Base-by-base conservation (phyloP, 2,888 invertebrate genomes). In the Tyria jacobaeae region DNA sequence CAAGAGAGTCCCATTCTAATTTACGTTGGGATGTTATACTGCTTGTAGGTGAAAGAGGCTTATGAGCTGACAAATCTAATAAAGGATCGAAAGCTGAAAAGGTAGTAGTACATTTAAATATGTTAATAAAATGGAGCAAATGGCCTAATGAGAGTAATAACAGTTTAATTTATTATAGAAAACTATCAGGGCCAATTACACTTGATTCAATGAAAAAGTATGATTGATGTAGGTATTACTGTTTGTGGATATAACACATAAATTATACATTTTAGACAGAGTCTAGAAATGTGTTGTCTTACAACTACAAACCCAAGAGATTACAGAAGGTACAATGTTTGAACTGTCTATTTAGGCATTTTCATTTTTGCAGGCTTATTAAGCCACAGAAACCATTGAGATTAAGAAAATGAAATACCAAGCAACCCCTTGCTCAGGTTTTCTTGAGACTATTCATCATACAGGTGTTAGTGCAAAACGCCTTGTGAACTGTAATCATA, bases 1-100 rank as follows among this genome's bases (percentile, higher is more conserved):
- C 98, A 27, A 97, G 95, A 41, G 97, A 97, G 84, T 98, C 98
- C 98, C 98, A 98, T 90, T 98, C 98, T 2, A 98, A 89, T 68
- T 96, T 96, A 57, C 96, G 95, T 79, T 95, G 96, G 0, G 97
- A 96, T 56, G 96, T 95, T 0, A 96, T 88, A 80, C 96, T 96
- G 68, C 97, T 97, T 21, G 97, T 95, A 1, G 97, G 97, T 7
- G 97, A 96, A 27, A 94, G 83, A n/a, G 88, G 87, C 62, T 92
- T 88, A 68, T 94, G 87, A 54, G 81, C 73, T 80, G 90, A 86
- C 79, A 91, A 80, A 68, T 94, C 93, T 60, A 92, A 71, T 27
- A 86, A 76, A 37, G 82, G 84, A 73, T 93, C 93, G 64, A 84
- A 80, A 50, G 93, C 94, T 94, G 87, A 75, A 90, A 90, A 44